These are phyloP conservation scores for Hippocampus barbouri DNA, from an alignment of 2,113 vertebrate genomes.

Conservation along the genomic window DNA sequence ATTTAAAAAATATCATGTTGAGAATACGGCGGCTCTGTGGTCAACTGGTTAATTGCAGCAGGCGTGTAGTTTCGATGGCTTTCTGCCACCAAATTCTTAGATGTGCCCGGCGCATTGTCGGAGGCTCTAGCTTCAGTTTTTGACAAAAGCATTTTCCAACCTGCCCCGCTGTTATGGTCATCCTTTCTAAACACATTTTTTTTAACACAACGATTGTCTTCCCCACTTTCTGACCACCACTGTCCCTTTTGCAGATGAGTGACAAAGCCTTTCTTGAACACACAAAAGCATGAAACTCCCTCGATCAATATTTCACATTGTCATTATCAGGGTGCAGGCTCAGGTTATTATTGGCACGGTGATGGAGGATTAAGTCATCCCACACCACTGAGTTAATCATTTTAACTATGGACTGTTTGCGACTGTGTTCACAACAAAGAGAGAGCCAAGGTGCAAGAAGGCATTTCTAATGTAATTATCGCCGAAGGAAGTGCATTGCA, in stretches of 20 bases:
- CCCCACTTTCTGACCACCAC: background rate
- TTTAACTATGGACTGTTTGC: background rate
- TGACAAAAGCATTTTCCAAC: no score
- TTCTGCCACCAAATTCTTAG: no score
- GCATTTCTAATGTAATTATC: background rate
- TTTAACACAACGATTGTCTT: background rate
- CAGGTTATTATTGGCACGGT: background rate
- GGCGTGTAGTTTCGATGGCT: no score
- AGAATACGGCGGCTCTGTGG: no score
- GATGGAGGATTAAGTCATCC: conserved; percentile 1
- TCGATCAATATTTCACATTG: background rate
- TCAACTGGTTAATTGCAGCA: no score
- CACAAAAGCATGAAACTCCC: background rate
- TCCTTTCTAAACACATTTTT: no score
- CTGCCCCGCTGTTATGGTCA: no score
- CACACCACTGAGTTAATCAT: background rate
- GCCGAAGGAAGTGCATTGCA: background rate
- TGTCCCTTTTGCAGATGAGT: background rate
- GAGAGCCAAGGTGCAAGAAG: background rate
- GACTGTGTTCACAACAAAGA: background rate
- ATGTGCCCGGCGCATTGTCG: no score
- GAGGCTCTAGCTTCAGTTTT: no score
- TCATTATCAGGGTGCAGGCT: background rate
- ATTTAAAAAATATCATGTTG: no score
- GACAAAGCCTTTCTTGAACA: background rate